Percentiles rank a stretch among this genome's conserved stretches.
phyloP scores from a whole-genome alignment of 2,888 invertebrate species.

The Caenorhabditis virilis region DNA sequence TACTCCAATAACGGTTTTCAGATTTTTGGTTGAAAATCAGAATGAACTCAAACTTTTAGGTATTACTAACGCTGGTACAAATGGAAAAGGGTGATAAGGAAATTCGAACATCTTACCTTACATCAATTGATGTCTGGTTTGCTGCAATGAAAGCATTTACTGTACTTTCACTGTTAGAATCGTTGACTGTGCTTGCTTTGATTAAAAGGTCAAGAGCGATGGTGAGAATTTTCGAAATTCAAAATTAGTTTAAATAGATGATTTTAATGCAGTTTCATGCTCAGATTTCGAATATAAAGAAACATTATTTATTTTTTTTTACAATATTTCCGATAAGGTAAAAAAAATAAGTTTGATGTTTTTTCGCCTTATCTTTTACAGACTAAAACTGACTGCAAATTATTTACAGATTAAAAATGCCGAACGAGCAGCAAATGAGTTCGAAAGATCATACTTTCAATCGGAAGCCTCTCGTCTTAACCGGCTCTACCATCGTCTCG shows the following conservation, averaged over 20 bases:
- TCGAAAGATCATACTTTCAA: constrained; percentile 47
- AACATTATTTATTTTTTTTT: no score
- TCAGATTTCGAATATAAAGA: no score
- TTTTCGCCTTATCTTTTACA: no score
- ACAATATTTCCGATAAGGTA: no score
- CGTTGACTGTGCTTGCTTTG: constrained; percentile 58
- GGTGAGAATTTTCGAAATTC: constrained; percentile 14
- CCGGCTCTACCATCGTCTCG: constrained; percentile 58
- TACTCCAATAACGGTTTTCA: constrained; percentile 68
- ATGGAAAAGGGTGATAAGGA: constrained; percentile 66
- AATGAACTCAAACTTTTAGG: constrained; percentile 30
- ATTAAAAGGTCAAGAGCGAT: constrained; percentile 63
- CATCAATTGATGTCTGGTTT: constrained; percentile 66
- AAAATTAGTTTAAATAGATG: background rate
- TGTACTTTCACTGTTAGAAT: constrained; percentile 64
- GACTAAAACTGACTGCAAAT: background rate
- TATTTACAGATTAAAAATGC: constrained; percentile 56
- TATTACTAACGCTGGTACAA: constrained; percentile 65
- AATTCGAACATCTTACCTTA: constrained; percentile 62
- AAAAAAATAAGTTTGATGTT: no score
- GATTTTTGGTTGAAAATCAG: no score
- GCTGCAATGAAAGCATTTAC: constrained; percentile 61
- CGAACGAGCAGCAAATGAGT: constrained; percentile 59
- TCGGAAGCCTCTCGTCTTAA: constrained; percentile 51
- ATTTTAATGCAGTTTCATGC: no score